A percentile compares a stretch with the other conserved stretches of the same genome.
phyloP scores from a whole-genome alignment of 2,797 vertebrate species.

The Tiaroga cobitis region DNA sequence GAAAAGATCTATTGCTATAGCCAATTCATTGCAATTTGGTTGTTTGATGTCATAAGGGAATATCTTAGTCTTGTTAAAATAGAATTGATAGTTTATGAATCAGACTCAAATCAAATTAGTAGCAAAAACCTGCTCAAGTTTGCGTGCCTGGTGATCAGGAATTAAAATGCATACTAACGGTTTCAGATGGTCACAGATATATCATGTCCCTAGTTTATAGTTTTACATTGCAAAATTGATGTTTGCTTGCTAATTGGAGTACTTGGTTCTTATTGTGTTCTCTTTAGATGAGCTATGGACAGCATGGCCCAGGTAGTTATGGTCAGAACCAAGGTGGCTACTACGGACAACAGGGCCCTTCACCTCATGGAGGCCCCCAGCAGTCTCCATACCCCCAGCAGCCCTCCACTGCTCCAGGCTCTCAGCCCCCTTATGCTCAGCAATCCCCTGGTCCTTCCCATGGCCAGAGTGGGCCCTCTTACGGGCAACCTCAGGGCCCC shows the following conservation, averaged over 20 bases:
- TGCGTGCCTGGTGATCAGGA: not conserved
- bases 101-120: not conserved
- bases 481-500: slow-evolving; percentile 73
- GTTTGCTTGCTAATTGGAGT: not conserved
- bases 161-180: not conserved
- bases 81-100: not conserved
- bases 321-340: slow-evolving; percentile 88
- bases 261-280: slow-evolving; percentile 19
- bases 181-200: not conserved
- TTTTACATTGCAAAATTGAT: not conserved
- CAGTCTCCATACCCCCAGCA: slow-evolving; percentile 71
- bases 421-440: slow-evolving; percentile 84
- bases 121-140: not conserved
- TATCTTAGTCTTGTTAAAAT: not conserved
- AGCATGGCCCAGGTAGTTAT: slow-evolving; percentile 90
- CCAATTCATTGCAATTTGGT: not conserved
- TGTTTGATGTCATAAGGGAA: not conserved
- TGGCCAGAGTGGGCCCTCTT: slow-evolving; percentile 69
- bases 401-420: slow-evolving; percentile 80
- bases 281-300: slow-evolving; percentile 89
- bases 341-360: slow-evolving; percentile 86
- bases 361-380: slow-evolving; percentile 78
- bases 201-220: not conserved
- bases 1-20: not conserved
- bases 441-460: slow-evolving; percentile 72